These are phyloP conservation scores for Dusona sp. DNA, from an alignment of 2,888 invertebrate species.

Conservation along the genomic window DNA sequence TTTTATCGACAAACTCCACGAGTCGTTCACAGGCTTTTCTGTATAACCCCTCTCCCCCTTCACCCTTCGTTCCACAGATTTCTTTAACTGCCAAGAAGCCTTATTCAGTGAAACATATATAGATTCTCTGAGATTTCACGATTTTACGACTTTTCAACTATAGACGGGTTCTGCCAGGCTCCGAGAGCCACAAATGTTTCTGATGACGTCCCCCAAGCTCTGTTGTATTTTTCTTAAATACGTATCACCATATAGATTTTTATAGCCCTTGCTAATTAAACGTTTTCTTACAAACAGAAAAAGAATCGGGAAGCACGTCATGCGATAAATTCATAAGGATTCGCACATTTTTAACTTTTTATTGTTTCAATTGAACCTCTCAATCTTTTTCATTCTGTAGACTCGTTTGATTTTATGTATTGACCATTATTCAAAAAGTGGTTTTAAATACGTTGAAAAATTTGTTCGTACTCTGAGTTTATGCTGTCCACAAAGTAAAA, in stretches of 20 bases:
- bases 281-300: constrained; percentile 79
- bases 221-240: constrained; percentile 78
- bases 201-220: constrained; percentile 69
- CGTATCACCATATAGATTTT: constrained; percentile 16
- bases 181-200: constrained; percentile 71
- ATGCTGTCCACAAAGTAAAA: constrained; percentile 35
- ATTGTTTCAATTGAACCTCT: background rate
- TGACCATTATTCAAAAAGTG: background rate
- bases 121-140: constrained; percentile 75
- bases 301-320: constrained; percentile 39
- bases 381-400: background rate
- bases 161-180: constrained; percentile 6
- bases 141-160: constrained; percentile 76
- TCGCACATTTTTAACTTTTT: background rate
- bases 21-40: constrained; percentile 58
- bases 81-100: constrained; percentile 74
- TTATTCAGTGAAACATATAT: constrained; percentile 49
- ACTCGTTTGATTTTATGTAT: background rate
- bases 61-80: constrained; percentile 36
- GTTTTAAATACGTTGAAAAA: background rate
- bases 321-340: constrained; percentile 39
- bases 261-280: constrained; percentile 78
- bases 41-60: background rate
- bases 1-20: constrained; percentile 81
- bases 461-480: background rate